Evolutionary conservation across 1,140 invertebrate species (phyloP), one percentile per base, ranked within the genome.

Genomic region (Augochlora pura): DNA sequence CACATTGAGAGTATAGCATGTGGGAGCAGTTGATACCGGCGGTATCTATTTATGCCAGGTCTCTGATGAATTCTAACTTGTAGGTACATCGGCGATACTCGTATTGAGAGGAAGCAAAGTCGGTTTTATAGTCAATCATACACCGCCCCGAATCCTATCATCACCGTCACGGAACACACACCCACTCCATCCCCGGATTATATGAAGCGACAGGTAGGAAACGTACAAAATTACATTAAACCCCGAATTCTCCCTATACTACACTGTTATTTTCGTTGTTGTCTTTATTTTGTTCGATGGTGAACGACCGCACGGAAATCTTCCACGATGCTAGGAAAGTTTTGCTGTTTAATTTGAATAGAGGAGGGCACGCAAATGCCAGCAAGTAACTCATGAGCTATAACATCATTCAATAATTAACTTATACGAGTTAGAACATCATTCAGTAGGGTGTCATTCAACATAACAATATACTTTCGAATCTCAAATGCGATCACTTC

Each of bases 111-210:
- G 77, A 93, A 93, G 68, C 88, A 92, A 72, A 91, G 88, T 84
- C 86, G 86, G 63, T 91, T 92, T 88, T 91, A 92, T 63, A 92
- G 91, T 84, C 91, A 92, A 83, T 91, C 93, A 12, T 94, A 92
- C 66, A 92, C 93, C 75, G 92, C 94, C 1, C 94, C 96, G 59
- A 98, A 98, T 93, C 98, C 98, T 1, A 98, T 99, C 70, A 99
- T 99, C 63, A 99, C 98, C 2, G 97, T 99, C 0, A 99, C 98
- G 1, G 97, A 98, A 90, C 97, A 99, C 89, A 98, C 97, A 1
- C 97, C 97, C 0, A 96, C 96, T 12, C 97, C 97, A 14, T 97
- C 97, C 2, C 97, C 97, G 1, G 97, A 97, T 88, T 97, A 96
- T 86, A 94, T 97, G 84, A 95, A 95, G 89, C 93, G 96, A 93